Evolutionary conservation across 1,140 invertebrate genomes (phyloP), one percentile per base, ranked within the genome.

Genomic region (Drosophila saltans): DNA sequence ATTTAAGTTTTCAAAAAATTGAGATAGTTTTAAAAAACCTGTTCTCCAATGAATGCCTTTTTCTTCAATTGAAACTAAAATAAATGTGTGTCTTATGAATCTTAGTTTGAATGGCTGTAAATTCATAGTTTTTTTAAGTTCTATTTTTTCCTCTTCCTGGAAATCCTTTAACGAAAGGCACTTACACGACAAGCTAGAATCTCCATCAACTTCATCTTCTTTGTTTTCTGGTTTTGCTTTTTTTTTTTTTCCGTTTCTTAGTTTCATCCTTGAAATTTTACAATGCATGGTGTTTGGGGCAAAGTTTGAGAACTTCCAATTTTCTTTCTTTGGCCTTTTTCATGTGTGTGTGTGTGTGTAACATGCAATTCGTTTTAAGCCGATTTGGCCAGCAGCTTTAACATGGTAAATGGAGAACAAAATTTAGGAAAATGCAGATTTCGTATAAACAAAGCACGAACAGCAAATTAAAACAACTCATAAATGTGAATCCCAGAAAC

Each of bases 401-500:
- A 26, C 59, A 60, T 57, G 2, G 3, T 9, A 11, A 8, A n/a
- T 28, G 24, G 39, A 36, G 40, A 55, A 66, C 24, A 41, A 62
- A 66, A 39, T 52, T 45, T 58, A 10, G 55, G 55, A 48, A 66
- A 88, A 82, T 86, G 62, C 73, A 80, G 69, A 78, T 80, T 88
- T 80, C 60, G 36, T 70, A 70, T 72, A 83, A 65, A 69, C 77
- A 88, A 75, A 72, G 74, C 84, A 88, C 84, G 84, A 77, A 88
- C 84, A 72, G 68, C 73, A 88, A 88, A 88, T 89, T 89, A 81
- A 89, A 89, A 73, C 77, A 69, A 82, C 61, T 72, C 71, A 75
- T 75, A 84, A 78, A 89, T 75, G 69, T 58, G 66, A 70, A 52
- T 60, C 43, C 55, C 9, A 63, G 33, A 40, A 62, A 68, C 9